phyloP scores from a whole-genome alignment of 2,888 invertebrate species.

The Germaria angustata region DNA sequence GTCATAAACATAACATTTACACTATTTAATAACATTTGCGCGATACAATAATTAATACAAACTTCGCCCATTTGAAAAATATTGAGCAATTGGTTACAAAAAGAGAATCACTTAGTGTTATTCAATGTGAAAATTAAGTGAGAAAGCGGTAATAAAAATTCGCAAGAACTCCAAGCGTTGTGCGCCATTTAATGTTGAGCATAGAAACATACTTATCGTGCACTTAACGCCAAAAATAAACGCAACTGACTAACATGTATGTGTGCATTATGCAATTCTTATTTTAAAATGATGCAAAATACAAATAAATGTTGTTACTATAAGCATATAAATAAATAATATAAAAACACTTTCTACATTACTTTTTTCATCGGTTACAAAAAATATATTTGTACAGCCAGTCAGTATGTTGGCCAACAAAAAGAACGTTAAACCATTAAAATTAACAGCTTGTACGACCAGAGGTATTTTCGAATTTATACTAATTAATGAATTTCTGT shows the following conservation, averaged over 20 bases:
- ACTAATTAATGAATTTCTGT: constrained; percentile 4
- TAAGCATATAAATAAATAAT: constrained; percentile 83
- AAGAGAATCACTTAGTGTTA: too few relatives aligned
- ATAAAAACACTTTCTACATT: constrained; percentile 81
- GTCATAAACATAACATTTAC: too few relatives aligned
- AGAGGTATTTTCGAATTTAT: constrained; percentile 79
- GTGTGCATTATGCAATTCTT: constrained; percentile 72
- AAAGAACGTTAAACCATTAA: constrained; percentile 92
- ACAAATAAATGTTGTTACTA: constrained; percentile 71
- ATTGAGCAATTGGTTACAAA: too few relatives aligned
- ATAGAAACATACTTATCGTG: background rate
- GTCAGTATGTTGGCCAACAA: constrained; percentile 91
- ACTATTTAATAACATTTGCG: too few relatives aligned
- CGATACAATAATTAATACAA: too few relatives aligned
- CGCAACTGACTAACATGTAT: too few relatives aligned
- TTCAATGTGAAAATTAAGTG: too few relatives aligned
- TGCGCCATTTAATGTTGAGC: too few relatives aligned
- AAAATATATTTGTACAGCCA: constrained; percentile 88
- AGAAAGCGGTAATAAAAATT: too few relatives aligned
- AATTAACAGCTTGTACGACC: constrained; percentile 87
- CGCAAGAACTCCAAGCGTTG: too few relatives aligned
- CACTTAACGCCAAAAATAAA: too few relatives aligned
- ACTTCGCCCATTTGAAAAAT: too few relatives aligned
- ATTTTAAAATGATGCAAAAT: constrained; percentile 71
- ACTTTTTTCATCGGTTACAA: constrained; percentile 83